phyloP scores from a whole-genome alignment of 2,888 invertebrate genomes.

The Metacarcinus magister region DNA sequence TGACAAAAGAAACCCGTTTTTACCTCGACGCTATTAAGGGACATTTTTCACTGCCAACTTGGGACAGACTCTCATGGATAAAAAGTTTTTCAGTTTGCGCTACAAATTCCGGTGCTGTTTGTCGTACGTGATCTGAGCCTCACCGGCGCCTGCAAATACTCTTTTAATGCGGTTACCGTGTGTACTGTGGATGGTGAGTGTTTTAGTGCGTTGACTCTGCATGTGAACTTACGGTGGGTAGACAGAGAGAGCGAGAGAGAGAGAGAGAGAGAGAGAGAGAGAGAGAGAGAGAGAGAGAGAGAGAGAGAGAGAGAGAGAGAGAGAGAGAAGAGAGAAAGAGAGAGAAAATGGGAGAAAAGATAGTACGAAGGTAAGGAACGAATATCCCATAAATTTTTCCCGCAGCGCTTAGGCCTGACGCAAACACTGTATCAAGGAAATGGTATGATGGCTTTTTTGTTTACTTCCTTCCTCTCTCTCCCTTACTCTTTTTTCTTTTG shows the following conservation, averaged over 20 bases:
- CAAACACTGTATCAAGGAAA: no score
- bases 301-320: slow-evolving; percentile 5
- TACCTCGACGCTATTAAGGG: neutral
- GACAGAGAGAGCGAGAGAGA: neutral
- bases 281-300: slow-evolving; percentile 55
- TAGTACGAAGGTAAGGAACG: no score
- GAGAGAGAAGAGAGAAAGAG: slow-evolving; percentile 23
- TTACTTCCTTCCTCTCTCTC: no score
- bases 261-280: slow-evolving; percentile 40
- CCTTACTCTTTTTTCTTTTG: no score
- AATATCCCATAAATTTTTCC: no score
- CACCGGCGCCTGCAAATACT: neutral
- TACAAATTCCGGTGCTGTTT: slow-evolving; percentile 17
- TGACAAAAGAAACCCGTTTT: neutral
- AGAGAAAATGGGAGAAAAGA: neutral
- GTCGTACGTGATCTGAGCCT: neutral
- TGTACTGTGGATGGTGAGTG: slow-evolving; percentile 15
- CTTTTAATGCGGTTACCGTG: slow-evolving; percentile 41
- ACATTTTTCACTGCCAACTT: slow-evolving; percentile 48
- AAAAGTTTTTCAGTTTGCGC: slow-evolving; percentile 30
- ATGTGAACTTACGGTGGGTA: neutral
- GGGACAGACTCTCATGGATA: neutral
- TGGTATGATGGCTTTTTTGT: no score
- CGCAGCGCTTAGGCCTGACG: no score
- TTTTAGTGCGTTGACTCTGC: neutral